phyloP scores from a whole-genome alignment of 2,113 vertebrate species.

The crab-eating macaque (Macaca fascicularis) region T2T-MFA8v1.1 NC_088391.1:35434001-35434500 shows the following conservation, averaged over 20 bases:
- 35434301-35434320: background rate
- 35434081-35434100: slow-evolving; percentile 43
- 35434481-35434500: background rate
- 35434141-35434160: slow-evolving; percentile 63
- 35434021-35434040: slow-evolving; percentile 56
- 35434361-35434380: background rate
- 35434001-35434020: slow-evolving; percentile 35
- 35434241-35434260: slow-evolving; percentile 35
- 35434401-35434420: too few species aligned
- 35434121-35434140: slow-evolving; percentile 75
- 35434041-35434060: slow-evolving; percentile 74
- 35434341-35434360: background rate
- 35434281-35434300: background rate
- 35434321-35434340: background rate
- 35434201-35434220: slow-evolving; percentile 58
- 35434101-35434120: slow-evolving; percentile 70
- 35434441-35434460: background rate
- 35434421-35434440: background rate
- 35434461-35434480: background rate
- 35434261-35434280: slow-evolving; percentile 34
- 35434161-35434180: slow-evolving; percentile 56
- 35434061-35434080: slow-evolving; percentile 33
- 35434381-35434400: background rate
- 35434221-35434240: slow-evolving; percentile 36
- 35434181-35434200: slow-evolving; percentile 71